phyloP scores from a whole-genome alignment of 2,797 vertebrate species.

The Pseudomugil gertrudae region DNA sequence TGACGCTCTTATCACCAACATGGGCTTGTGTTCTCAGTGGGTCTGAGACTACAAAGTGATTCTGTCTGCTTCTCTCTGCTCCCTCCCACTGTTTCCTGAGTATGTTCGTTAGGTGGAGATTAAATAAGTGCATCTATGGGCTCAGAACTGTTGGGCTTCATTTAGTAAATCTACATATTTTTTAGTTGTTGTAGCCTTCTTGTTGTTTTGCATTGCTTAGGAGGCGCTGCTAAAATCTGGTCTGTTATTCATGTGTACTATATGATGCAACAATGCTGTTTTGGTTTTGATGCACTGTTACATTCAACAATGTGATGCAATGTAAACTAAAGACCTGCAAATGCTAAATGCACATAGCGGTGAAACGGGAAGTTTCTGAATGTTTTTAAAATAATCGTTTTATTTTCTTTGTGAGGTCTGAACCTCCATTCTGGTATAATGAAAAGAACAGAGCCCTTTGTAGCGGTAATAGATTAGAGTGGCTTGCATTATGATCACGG shows the following conservation, averaged over 20 bases:
- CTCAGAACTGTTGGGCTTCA: conserved; percentile 28
- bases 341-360: neutral
- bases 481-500: neutral
- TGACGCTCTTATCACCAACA: conserved; percentile 65
- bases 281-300: neutral
- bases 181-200: conserved; percentile 3
- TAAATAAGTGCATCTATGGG: conserved; percentile 36
- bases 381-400: too few species aligned
- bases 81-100: conserved; percentile 39
- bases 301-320: neutral
- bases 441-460: neutral
- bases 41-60: conserved; percentile 68
- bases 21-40: conserved; percentile 64
- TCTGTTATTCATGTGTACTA: neutral
- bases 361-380: neutral
- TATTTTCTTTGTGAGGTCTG: neutral
- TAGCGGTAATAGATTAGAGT: neutral
- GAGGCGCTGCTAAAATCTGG: conserved; percentile 11
- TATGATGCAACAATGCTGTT: too few species aligned
- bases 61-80: conserved; percentile 47
- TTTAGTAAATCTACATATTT: conserved; percentile 11
- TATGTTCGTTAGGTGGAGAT: conserved; percentile 32
- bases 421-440: neutral
- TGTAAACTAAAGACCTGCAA: neutral
- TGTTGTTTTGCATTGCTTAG: conserved; percentile 24